phyloP scores from a whole-genome alignment of 1,140 invertebrate genomes.

The Grapholita molesta region DNA sequence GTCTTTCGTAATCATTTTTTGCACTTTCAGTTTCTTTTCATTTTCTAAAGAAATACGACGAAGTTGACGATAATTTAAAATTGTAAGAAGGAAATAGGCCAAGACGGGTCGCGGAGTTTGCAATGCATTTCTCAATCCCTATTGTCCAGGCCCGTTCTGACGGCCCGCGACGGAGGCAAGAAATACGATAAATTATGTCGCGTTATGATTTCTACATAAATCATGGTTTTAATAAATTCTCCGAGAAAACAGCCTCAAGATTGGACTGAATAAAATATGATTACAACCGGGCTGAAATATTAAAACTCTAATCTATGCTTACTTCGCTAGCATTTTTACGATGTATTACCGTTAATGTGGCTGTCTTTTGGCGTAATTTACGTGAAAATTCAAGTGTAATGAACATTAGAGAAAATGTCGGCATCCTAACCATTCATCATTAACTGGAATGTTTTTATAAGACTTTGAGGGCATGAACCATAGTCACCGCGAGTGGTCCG shows the following conservation, averaged over 20 bases:
- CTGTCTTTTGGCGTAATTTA: neutral
- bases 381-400: neutral
- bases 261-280: constrained; percentile 15
- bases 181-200: constrained; percentile 14
- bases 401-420: neutral
- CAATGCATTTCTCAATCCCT: neutral
- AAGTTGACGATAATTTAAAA: neutral
- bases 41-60: neutral
- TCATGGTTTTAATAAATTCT: constrained; percentile 9
- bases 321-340: neutral
- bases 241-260: neutral
- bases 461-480: neutral
- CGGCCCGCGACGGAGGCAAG: neutral
- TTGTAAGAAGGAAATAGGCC: neutral
- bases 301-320: neutral
- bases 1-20: neutral
- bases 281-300: neutral
- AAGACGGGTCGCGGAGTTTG: neutral
- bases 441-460: neutral
- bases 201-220: constrained; percentile 13
- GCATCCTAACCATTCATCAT: neutral
- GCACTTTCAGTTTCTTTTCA: neutral
- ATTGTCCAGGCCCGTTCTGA: neutral
- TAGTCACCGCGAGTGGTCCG: neutral
- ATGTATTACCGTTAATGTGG: neutral